phyloP scores from a whole-genome alignment of 2,797 vertebrate species.

The Sternarchorhynchus goeldii region DNA sequence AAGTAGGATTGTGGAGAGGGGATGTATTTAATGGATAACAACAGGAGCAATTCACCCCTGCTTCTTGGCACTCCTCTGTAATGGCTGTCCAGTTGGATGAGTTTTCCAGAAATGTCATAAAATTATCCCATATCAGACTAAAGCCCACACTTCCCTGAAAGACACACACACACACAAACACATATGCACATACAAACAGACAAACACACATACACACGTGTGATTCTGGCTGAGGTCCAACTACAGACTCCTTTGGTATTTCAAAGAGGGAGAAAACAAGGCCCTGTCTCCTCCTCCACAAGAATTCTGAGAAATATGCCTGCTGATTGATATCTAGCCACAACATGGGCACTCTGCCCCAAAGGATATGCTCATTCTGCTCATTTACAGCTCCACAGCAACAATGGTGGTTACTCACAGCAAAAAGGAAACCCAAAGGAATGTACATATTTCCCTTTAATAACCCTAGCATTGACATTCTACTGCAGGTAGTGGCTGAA shows the following conservation, averaged over 20 bases:
- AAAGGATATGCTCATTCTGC: conserved; percentile 21
- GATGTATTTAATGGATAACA: conserved; percentile 28
- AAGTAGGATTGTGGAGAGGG: conserved; percentile 11
- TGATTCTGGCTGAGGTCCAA: conserved; percentile 36
- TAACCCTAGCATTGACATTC: conserved; percentile 8
- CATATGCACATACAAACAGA: no score
- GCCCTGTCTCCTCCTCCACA: conserved; percentile 50
- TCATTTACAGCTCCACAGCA: conserved; percentile 8
- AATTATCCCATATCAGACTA: conserved; percentile 38
- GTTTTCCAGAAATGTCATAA: conserved; percentile 40
- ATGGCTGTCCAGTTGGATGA: conserved; percentile 41
- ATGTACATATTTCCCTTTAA: conserved; percentile 18
- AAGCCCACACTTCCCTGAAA: conserved; percentile 37
- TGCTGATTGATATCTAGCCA: conserved; percentile 32
- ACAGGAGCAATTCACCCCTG: conserved; percentile 39
- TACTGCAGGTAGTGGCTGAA: not conserved
- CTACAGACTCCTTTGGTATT: conserved; percentile 42
- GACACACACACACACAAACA: conserved; percentile 9
- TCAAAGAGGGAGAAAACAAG: conserved; percentile 46
- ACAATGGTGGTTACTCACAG: not conserved
- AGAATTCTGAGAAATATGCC: conserved; percentile 49
- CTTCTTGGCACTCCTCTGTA: conserved; percentile 38
- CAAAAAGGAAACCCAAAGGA: conserved; percentile 2
- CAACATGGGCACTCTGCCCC: conserved; percentile 14
- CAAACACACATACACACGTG: not conserved